Evolutionary conservation across 53 echinoderm and acorn worm species (phyloP), one percentile per base, ranked within the genome.

Genomic region (Paelopatides confundens): DNA sequence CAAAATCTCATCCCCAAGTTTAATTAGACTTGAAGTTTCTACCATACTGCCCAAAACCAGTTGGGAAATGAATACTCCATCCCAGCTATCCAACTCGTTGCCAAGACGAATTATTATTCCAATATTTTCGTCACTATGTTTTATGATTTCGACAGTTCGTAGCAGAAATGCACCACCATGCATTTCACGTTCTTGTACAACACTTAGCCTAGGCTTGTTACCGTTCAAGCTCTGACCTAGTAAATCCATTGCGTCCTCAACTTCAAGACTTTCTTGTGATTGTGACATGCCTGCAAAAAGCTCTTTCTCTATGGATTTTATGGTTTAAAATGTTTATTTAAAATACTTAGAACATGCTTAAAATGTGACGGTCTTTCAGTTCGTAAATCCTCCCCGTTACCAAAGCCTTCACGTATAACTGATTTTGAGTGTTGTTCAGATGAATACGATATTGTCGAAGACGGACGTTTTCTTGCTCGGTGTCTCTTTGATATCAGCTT

Each of bases 101-200:
- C 99, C 99, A 82, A 96, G 94, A 14, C 94, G 90, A 36, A 99
- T 96, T 89, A 92, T 92, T 82, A 99, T 94, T 31, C 99, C 99
- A 37, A 99, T 86, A 27, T 94, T 99, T 87, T 96, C 94, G 47
- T 96, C 96, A 35, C 92, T 92, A 71, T 96, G 94, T 85, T 99
- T 99, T 63, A 91, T 63, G 46, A 99, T 99, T 89, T 99, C 99
- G 39, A 99, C 94, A 21, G 99, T 99, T 58, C 99, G 90, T 54
- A 99, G 62, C 54, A 94, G 79, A 91, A 89, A 99, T 50, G 96
- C 94, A 65, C 99, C 99, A n/a, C 99, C 99, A 18, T 93, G 90
- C 34, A 99, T 95, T 51, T 96, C 99, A 64, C 99, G 82, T 89
- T 99, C 99, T 69, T 99, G 99, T 11, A 96, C 93, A 35, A 96